Evolutionary conservation across 1,140 invertebrate species (phyloP).

Genomic region (Drosophila pruinosa): DNA sequence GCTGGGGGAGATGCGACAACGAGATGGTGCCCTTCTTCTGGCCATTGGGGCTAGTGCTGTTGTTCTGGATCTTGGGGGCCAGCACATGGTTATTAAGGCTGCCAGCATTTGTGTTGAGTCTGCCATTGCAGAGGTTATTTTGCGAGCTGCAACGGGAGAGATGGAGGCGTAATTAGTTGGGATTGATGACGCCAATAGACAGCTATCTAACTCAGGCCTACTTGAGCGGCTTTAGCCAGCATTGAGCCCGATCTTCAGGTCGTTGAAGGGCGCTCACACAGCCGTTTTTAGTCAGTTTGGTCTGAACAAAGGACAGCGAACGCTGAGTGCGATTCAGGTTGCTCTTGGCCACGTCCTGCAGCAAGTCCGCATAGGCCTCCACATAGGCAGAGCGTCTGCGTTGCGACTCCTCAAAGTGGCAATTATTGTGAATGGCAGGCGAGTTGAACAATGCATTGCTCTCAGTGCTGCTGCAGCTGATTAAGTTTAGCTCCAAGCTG

Average conservation of each 20-base stretch:
- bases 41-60: conserved; percentile 85
- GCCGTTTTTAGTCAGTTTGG: conserved; percentile 70
- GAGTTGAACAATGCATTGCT: conserved; percentile 24
- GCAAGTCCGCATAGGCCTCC: conserved; percentile 49
- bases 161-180: neutral
- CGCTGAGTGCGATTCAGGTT: conserved; percentile 29
- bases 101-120: conserved; percentile 82
- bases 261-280: conserved; percentile 59
- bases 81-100: conserved; percentile 77
- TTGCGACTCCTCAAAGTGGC: neutral
- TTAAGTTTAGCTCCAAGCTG: conserved; percentile 48
- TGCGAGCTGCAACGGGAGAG: conserved; percentile 86
- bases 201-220: conserved; percentile 41
- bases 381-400: conserved; percentile 44
- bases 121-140: conserved; percentile 88
- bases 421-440: neutral
- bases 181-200: too few relatives aligned
- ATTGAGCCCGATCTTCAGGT: conserved; percentile 24
- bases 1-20: conserved; percentile 90
- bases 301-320: conserved; percentile 63
- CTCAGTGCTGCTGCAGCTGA: conserved; percentile 39
- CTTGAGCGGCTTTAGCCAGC: conserved; percentile 45
- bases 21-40: conserved; percentile 85
- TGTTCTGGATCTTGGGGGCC: conserved; percentile 87
- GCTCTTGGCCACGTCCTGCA: conserved; percentile 30